Conservation (phyloP, 2,888 invertebrate genomes). For the Parasteatoda lunata region DNA sequence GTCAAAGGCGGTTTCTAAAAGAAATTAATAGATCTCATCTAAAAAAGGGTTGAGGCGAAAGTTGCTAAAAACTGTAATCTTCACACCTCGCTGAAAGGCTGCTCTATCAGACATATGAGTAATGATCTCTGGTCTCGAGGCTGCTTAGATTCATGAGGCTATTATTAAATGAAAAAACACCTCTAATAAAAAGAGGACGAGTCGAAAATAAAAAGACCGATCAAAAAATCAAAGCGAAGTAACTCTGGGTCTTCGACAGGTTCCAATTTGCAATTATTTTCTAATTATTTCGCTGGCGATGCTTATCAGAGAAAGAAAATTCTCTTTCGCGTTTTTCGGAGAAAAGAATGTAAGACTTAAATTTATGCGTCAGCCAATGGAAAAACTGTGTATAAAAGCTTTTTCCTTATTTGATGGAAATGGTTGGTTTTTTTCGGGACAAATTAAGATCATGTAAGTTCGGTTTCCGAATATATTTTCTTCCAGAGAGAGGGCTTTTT, state of each 20-base stretch:
- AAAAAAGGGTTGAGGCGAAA: constrained; percentile 20
- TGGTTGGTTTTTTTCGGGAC: too few species aligned
- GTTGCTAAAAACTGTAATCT: constrained; percentile 61
- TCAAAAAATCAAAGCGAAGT: background rate
- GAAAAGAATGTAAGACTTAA: too few species aligned
- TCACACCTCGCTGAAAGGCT: constrained; percentile 66
- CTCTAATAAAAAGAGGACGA: constrained; percentile 59
- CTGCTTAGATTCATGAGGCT: constrained; percentile 4
- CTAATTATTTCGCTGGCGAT: constrained; percentile 34
- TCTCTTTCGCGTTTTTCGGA: too few species aligned
- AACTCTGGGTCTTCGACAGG: constrained; percentile 3
- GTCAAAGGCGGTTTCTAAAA: constrained; percentile 40
- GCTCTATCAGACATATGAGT: constrained; percentile 48
- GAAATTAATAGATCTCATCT: constrained; percentile 62
- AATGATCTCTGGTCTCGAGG: constrained; percentile 39
- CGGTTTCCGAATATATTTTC: too few species aligned
- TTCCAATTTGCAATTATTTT: constrained; percentile 62
- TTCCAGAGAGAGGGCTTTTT: too few species aligned
- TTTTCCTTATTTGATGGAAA: too few species aligned
- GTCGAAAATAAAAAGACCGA: constrained; percentile 32
- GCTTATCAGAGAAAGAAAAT: too few species aligned
- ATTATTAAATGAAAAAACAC: constrained; percentile 43
- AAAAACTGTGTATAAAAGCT: too few species aligned
- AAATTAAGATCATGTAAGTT: too few species aligned
- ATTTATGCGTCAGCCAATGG: too few species aligned